These are phyloP conservation scores for Frieseomelitta varia DNA, from an alignment of 1,140 invertebrate genomes.

Conservation along the genomic window DNA sequence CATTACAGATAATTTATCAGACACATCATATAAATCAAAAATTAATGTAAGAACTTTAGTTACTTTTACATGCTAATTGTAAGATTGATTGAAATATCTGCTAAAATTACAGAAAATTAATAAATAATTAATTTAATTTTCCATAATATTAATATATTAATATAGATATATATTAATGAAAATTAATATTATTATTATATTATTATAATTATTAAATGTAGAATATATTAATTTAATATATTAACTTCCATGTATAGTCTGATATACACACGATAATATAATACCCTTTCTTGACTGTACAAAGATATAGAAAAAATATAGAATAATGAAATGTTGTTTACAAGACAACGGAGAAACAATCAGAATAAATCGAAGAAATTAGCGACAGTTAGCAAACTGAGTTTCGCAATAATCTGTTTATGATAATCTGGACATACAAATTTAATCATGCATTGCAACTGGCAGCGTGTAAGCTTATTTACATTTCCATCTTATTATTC, in stretches of 20 bases:
- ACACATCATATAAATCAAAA: no score
- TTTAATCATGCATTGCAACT: slow-evolving; percentile 4
- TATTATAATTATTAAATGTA: background rate
- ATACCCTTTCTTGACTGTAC: background rate
- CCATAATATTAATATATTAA: no score
- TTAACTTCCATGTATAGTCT: background rate
- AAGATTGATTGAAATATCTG: no score
- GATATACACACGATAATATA: background rate
- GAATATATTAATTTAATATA: background rate
- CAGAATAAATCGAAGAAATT: slow-evolving; percentile 17
- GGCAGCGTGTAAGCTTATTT: background rate
- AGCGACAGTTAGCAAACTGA: background rate
- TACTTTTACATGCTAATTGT: no score
- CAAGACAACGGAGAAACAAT: background rate
- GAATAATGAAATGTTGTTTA: background rate
- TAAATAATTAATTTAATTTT: no score
- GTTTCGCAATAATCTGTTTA: slow-evolving; percentile 5
- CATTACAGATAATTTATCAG: no score
- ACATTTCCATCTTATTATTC: slow-evolving; percentile 30
- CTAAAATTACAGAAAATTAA: no score
- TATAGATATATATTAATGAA: no score
- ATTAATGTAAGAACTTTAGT: no score
- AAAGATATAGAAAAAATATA: background rate
- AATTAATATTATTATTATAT: no score
- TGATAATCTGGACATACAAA: background rate